These are phyloP conservation scores for Dendrophyllia cribrosa DNA, from an alignment of 64 coral and sea anemone species.

Conservation along the genomic window DNA sequence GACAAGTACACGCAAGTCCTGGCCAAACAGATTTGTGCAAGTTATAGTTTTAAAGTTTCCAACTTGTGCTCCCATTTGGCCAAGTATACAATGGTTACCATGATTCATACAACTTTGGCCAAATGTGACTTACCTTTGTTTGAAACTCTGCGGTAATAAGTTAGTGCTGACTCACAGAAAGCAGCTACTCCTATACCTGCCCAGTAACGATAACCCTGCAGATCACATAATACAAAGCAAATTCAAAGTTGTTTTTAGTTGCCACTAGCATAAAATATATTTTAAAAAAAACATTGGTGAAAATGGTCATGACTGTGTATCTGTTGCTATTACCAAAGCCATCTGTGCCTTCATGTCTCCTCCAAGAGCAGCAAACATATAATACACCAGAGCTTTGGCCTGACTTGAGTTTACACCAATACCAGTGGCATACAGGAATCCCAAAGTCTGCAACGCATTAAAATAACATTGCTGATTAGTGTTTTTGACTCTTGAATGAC, in stretches of 20 bases:
- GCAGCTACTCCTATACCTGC: conserved; percentile 85
- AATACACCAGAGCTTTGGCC: conserved; percentile 96
- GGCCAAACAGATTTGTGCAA: too few relatives aligned
- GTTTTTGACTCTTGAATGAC: too few relatives aligned
- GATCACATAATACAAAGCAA: background rate
- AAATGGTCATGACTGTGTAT: background rate
- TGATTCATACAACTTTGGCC: background rate
- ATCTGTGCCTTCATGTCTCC: conserved; percentile 91
- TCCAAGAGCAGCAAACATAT: conserved; percentile 91
- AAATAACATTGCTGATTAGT: background rate
- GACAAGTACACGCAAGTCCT: too few relatives aligned
- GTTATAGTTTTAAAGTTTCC: too few relatives aligned
- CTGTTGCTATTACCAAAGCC: conserved; percentile 73
- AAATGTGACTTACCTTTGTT: conserved; percentile 81
- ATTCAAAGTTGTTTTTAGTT: background rate
- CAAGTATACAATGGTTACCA: too few relatives aligned
- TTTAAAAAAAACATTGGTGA: background rate
- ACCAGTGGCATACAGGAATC: conserved; percentile 94
- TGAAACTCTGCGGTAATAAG: conserved; percentile 95
- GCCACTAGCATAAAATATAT: background rate
- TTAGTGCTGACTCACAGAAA: conserved; percentile 92
- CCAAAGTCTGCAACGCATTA: conserved; percentile 61
- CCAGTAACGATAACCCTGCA: conserved; percentile 90
- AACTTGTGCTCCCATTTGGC: too few relatives aligned
- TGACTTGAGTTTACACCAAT: conserved; percentile 95